A percentile compares a stretch with the other conserved stretches of the same genome.
phyloP scores from a whole-genome alignment of 2,888 invertebrate genomes.

The Marronus borbonicus region DNA sequence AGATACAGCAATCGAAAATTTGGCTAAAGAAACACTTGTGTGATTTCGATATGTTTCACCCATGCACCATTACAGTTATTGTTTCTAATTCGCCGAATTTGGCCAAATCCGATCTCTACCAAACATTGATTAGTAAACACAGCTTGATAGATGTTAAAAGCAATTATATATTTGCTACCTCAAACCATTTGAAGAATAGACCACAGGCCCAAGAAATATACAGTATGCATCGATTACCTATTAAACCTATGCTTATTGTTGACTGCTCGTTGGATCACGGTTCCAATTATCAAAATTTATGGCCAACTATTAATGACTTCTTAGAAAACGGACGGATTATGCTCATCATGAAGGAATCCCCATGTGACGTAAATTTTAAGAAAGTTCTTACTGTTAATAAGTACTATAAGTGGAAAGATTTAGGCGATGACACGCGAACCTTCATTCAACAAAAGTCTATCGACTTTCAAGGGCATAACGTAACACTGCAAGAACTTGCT shows the following conservation, averaged over 20 bases:
- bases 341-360: not conserved
- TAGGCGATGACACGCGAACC: not conserved
- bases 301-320: not conserved
- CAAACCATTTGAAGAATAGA: constrained; percentile 9
- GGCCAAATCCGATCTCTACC: not conserved
- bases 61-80: no score
- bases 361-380: not conserved
- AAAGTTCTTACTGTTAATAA: not conserved
- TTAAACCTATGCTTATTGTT: constrained; percentile 8
- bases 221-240: not conserved
- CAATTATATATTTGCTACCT: not conserved
- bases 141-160: not conserved
- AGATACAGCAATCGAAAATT: not conserved
- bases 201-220: not conserved
- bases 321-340: not conserved
- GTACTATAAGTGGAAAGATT: not conserved
- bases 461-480: constrained; percentile 17
- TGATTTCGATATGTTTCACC: not conserved
- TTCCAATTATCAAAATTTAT: not conserved
- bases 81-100: not conserved
- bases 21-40: not conserved
- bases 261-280: not conserved
- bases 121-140: not conserved
- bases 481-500: not conserved
- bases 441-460: not conserved